Evolutionary conservation across 1,140 invertebrate genomes (phyloP).

Genomic region (Pseudomyrmex flavicornis): DNA sequence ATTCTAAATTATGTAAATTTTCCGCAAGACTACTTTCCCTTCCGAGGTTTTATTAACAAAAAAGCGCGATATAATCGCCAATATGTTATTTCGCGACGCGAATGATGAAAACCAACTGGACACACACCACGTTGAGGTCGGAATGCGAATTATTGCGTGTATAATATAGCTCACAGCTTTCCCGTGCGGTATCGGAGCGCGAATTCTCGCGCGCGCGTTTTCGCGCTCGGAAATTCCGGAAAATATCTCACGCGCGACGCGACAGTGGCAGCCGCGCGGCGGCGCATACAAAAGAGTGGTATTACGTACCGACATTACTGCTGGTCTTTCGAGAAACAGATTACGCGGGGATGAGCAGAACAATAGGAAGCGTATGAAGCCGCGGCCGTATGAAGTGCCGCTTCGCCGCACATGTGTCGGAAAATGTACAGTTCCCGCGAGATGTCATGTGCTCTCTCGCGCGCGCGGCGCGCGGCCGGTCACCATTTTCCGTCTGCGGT

Average conservation of each 20-base stretch:
- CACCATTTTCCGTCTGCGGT: conserved; percentile 4
- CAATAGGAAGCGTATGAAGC: conserved; percentile 34
- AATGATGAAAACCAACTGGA: conserved; percentile 48
- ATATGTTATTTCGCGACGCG: not conserved
- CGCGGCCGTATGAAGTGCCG: conserved; percentile 18
- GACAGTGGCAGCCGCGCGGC: not conserved
- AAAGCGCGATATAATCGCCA: conserved; percentile 34
- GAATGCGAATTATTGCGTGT: conserved; percentile 58
- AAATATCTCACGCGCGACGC: conserved; percentile 49
- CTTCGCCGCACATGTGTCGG: conserved; percentile 11
- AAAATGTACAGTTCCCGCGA: conserved; percentile 49
- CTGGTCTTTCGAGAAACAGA: conserved; percentile 49
- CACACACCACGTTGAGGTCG: not conserved
- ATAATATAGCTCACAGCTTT: conserved; percentile 28
- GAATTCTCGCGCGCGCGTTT: conserved; percentile 17
- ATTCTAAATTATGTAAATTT: conserved; percentile 6
- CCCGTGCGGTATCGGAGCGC: conserved; percentile 21
- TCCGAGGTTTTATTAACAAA: conserved; percentile 11
- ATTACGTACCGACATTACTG: conserved; percentile 56
- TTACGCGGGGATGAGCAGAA: conserved; percentile 38
- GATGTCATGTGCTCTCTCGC: conserved; percentile 19
- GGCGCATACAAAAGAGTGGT: conserved; percentile 40
- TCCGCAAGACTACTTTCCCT: conserved; percentile 17
- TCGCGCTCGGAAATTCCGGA: conserved; percentile 57
- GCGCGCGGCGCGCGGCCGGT: not conserved